These are phyloP conservation scores for Uropetala carovei DNA, from an alignment of 2,888 invertebrate genomes.

Conservation along the genomic window DNA sequence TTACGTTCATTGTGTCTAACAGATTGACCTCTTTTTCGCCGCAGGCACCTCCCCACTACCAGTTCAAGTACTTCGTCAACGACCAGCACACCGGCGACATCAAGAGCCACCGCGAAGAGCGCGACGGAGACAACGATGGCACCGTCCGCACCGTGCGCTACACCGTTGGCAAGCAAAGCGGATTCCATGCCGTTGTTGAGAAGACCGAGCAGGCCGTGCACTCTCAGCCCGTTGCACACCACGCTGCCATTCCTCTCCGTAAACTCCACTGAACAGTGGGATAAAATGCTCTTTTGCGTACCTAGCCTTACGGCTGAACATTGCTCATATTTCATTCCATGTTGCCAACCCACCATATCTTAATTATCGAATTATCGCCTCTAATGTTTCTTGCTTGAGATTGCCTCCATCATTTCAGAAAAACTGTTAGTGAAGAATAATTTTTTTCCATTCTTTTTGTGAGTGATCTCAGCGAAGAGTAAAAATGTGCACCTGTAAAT, in stretches of 20 bases:
- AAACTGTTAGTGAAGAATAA: not conserved
- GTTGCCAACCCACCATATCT: not conserved
- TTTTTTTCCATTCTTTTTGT: not conserved
- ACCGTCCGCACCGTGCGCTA: not conserved
- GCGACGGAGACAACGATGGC: not conserved
- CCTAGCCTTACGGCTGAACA: not conserved
- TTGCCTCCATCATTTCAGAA: too few relatives aligned
- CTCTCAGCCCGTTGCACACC: not conserved
- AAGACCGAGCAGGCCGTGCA: not conserved
- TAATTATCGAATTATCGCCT: not conserved
- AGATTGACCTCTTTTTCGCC: not conserved
- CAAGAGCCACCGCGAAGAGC: slow-evolving; percentile 66
- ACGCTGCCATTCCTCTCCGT: not conserved
- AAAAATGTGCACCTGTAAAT: not conserved
- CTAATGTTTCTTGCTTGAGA: not conserved
- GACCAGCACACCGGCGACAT: slow-evolving; percentile 67
- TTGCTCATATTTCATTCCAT: not conserved
- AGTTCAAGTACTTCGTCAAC: slow-evolving; percentile 67
- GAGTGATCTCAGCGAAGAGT: not conserved
- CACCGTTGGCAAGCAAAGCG: not conserved
- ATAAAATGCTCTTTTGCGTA: not conserved
- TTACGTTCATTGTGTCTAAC: too few relatives aligned
- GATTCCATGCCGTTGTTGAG: not conserved
- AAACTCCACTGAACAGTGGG: not conserved
- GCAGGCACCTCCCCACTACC: slow-evolving; percentile 66